Conservation (phyloP, 1,140 invertebrate genomes). For the Bactericera cockerelli region DNA sequence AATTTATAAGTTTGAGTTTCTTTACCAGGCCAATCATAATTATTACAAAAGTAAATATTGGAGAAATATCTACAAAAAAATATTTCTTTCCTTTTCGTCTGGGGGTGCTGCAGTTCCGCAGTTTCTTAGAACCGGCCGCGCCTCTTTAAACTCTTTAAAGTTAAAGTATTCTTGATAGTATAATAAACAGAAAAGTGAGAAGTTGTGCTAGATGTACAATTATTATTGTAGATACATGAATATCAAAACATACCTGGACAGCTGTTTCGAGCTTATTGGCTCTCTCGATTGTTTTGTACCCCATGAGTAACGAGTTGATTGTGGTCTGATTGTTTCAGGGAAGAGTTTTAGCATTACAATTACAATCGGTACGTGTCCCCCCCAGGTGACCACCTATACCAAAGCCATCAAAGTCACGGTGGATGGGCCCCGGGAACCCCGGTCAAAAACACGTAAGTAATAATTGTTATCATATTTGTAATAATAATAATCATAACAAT, state of each 20-base stretch:
- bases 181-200: too few species aligned
- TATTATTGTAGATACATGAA: too few species aligned
- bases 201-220: too few species aligned
- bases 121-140: neutral
- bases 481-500: too few species aligned
- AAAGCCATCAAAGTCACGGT: constrained; percentile 99
- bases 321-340: constrained; percentile 65
- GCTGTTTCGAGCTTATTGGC: too few species aligned
- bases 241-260: too few species aligned
- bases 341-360: constrained; percentile 97
- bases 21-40: too few species aligned
- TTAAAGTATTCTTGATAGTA: neutral
- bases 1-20: too few species aligned
- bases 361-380: constrained; percentile 76
- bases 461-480: too few species aligned
- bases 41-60: too few species aligned
- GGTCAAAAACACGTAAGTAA: constrained; percentile 91
- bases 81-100: neutral
- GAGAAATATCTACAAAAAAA: neutral
- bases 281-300: neutral
- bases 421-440: constrained; percentile 88
- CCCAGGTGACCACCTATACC: constrained; percentile 84
- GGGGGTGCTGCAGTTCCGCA: too few species aligned
- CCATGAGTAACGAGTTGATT: too few species aligned
- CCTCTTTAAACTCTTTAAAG: neutral